Base-by-base conservation (phyloP, 2,113 vertebrate genomes). In the Brienomyrus brachyistius region DNA sequence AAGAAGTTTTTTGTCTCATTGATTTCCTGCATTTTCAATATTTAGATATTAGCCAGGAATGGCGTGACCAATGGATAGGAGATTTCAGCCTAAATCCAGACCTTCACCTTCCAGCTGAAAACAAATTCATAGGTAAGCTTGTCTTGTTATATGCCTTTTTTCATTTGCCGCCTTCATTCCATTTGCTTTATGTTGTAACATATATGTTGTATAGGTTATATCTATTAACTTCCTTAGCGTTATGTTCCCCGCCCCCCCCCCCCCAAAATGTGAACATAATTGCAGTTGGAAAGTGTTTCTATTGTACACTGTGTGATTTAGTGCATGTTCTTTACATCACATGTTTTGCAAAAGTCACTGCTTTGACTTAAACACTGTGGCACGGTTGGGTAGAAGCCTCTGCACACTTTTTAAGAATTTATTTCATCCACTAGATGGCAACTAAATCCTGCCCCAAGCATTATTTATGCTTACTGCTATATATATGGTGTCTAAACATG, bases 51-150 rank as follows among this genome's bases (percentile, higher is more conserved):
- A 94, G 96, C 92, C 93, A 93, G 88, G 94, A 96, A 91, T 98
- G 98, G 98, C 94, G 95, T 91, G 94, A 97, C 91, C 93, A 94
- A 0, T 99, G 98, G 98, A 95, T 94, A 35, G 95, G 93, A 92
- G 94, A 98, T 94, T 96, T 98, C 56, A 93, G 96, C 88, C 95
- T 96, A 92, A 98, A 96, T 94, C 70, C 91, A 54, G 97, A 98
- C 86, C 97, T 99, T 91, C 96, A 98, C 92, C 97, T 98, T 90
- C 98, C 98, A 74, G 96, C 95, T 90, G 97, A 98, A 94, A 99
- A 99, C 93, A 97, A 96, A 92, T 99, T 98, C 89, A 99, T 99
- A 91, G 98, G 98, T 99, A 92, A 92, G 97, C 95, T 88, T 31
- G 21, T 74, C 43, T 13, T 80, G 74, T 80, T 35, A 40, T 35